Percentiles rank a stretch among this genome's conserved stretches.
phyloP scores from a whole-genome alignment of 2,113 vertebrate genomes.

The Microtus montanus region DNA sequence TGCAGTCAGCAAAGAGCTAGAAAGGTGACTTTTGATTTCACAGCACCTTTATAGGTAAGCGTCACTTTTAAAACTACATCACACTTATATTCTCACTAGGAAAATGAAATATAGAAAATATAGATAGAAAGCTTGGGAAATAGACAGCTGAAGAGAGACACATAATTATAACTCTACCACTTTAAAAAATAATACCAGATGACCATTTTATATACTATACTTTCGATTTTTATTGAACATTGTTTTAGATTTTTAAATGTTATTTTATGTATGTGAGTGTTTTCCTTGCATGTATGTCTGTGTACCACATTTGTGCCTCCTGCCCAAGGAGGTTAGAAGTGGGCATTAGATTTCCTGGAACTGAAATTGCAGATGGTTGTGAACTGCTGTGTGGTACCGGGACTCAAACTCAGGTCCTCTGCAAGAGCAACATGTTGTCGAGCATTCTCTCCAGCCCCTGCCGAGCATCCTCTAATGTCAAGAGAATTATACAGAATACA shows the following conservation, averaged over 20 bases:
- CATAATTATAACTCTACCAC: neutral
- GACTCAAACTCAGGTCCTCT: neutral
- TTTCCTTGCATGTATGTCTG: neutral
- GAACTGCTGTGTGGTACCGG: neutral
- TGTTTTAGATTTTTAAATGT: neutral
- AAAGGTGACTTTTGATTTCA: neutral
- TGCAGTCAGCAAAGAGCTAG: neutral
- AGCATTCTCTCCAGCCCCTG: neutral
- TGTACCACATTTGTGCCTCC: neutral
- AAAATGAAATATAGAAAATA: neutral
- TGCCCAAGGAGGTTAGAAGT: neutral
- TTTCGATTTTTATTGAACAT: conserved; percentile 6
- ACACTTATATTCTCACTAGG: neutral
- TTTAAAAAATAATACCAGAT: neutral
- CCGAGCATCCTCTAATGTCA: neutral
- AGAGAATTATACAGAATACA: neutral
- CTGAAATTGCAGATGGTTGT: neutral
- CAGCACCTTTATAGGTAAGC: neutral
- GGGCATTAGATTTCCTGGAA: neutral
- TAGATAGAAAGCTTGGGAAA: neutral
- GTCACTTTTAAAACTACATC: neutral
- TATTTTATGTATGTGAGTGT: neutral
- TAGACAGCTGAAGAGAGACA: neutral
- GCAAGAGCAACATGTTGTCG: neutral
- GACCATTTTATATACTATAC: neutral